Base-by-base conservation (phyloP, 2,888 invertebrate genomes). In the Mesochorus sp. region DNA sequence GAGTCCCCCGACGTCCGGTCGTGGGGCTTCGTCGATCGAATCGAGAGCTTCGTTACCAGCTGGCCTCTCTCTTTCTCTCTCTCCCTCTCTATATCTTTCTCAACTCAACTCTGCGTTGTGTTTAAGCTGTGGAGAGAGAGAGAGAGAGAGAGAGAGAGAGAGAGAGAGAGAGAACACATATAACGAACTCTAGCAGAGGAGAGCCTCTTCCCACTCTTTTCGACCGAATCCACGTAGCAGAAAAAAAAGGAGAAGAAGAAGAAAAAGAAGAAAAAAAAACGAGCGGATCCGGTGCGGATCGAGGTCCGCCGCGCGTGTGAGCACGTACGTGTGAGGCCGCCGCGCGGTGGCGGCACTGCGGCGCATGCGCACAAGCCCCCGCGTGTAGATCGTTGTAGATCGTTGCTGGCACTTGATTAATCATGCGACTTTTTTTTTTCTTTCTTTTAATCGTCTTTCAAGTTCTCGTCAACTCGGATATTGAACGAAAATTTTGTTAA, bases 11-110 rank as follows among this genome's bases (percentile, higher is more conserved):
- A 78, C 64, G 59, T 78, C 74, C 78, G 78, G 74, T 74, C 51
- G 70, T 53, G 53, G 78, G 70, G 78, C 78, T 78, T 78, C 74
- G 78, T 78, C 78, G 74, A 74, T 74, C 66, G 70, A 74, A 78
- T 73, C 64, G 70, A 66, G 74, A 70, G 53, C 70, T 74, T 71
- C 70, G 70, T 78, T 78, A 78, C 74, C 78, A 61, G 67, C 74
- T 55, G 55, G 34, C 37, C 57, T 4, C 55, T 14, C 39, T 42
- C 53, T 47, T 44, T 19, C 57, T 19, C 21, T 4, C 42, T 19
- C 21, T 49, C 31, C 31, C 31, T 8, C 28, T 53, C 28, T 28
- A 2, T 53, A 28, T 17, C 31, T 53, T 31, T n/a, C 37, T 21
- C 34, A 3, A n/a, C 31, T 34, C 57, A 14, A 39, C 42, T 42